These are phyloP conservation scores for Taphrorychus bicolor DNA, from an alignment of 2,888 invertebrate species.

Conservation along the genomic window DNA sequence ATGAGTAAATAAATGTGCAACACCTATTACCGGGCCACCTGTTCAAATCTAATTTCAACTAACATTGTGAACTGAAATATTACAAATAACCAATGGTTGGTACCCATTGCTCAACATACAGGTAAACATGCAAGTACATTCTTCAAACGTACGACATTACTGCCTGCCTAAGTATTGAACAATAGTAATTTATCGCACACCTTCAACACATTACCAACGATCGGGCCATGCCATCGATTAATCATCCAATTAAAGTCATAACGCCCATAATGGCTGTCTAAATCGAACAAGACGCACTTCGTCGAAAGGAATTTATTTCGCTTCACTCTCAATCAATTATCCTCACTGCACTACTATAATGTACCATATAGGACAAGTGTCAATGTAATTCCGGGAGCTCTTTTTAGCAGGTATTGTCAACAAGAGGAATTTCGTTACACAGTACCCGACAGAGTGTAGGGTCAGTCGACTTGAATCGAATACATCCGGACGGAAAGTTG, in stretches of 20 bases:
- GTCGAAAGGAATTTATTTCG: background rate
- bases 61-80: background rate
- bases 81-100: background rate
- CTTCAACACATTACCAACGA: background rate
- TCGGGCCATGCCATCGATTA: background rate
- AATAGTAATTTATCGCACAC: background rate
- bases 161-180: too few relatives aligned
- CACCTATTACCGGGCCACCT: background rate
- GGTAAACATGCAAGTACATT: background rate
- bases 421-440: background rate
- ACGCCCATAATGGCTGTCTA: background rate
- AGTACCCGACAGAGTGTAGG: background rate
- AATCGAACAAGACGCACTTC: conserved; percentile 6
- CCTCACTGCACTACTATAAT: background rate
- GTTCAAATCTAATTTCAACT: background rate
- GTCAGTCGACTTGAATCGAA: background rate
- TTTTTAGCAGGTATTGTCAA: background rate
- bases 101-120: background rate
- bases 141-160: too few relatives aligned
- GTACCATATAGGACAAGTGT: background rate
- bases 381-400: background rate
- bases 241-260: conserved; percentile 3
- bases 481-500: conserved; percentile 8
- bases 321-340: conserved; percentile 1
- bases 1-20: too few relatives aligned